Conservation (phyloP, 2,888 invertebrate genomes). For the Phyllotreta striolata region DNA sequence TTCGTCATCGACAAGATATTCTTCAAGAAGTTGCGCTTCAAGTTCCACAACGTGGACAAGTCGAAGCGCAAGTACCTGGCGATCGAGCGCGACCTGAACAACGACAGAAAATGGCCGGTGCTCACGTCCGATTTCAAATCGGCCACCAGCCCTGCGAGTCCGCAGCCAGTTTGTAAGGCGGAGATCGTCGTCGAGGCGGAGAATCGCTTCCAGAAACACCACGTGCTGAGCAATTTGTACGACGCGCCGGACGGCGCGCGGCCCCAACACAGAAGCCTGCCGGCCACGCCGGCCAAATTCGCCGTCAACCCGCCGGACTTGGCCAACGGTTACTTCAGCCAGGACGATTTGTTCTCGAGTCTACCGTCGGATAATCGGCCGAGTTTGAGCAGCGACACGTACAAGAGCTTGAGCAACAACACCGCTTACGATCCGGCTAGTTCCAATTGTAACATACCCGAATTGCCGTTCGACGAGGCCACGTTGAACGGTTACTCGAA, state of each 20-base stretch:
- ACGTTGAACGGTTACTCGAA: constrained; percentile 1
- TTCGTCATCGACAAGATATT: constrained; percentile 68
- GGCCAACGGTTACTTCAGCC: constrained; percentile 43
- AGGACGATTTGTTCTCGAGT: constrained; percentile 52
- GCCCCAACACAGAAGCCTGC: constrained; percentile 18
- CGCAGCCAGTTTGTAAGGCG: constrained; percentile 61
- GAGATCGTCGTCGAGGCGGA: constrained; percentile 65
- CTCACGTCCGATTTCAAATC: constrained; percentile 61
- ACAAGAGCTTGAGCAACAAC: constrained; percentile 50
- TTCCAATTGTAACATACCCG: constrained; percentile 51
- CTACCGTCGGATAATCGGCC: constrained; percentile 47
- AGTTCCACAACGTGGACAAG: constrained; percentile 65
- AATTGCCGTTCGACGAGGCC: constrained; percentile 53
- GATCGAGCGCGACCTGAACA: constrained; percentile 68
- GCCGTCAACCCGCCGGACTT: constrained; percentile 8
- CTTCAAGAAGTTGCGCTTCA: constrained; percentile 66
- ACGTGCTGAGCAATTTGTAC: constrained; percentile 63
- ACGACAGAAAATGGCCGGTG: constrained; percentile 73
- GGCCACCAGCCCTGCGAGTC: constrained; percentile 56
- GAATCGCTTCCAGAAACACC: constrained; percentile 61
- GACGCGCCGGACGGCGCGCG: constrained; percentile 37
- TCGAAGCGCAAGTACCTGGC: constrained; percentile 71
- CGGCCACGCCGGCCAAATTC: constrained; percentile 22
- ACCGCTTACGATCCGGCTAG: constrained; percentile 51
- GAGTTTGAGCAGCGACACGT: constrained; percentile 49